Base-by-base conservation (phyloP, 1,140 invertebrate genomes). In the Leptopilina boulardi region DNA sequence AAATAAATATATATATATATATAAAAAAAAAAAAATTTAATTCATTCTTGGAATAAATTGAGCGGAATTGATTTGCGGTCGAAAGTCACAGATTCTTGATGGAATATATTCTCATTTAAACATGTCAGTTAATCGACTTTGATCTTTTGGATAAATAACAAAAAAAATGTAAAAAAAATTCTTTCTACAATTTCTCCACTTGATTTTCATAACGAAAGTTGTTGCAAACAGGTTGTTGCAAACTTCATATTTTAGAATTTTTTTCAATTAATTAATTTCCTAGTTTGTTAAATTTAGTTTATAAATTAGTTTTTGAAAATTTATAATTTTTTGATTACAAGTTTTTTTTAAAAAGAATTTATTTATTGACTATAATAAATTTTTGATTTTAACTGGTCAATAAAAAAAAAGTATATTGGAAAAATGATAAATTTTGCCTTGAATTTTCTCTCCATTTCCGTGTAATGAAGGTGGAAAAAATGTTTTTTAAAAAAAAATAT, bases 41-140 rank as follows among this genome's bases (percentile, higher is more conserved):
- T n/a, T 70, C 70, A 30, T 47, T 66, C 42, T 47, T 44, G 21
- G 15, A 21, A 38, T 30, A 9, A 21, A 11, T 30, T 41, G 4
- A 42, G 54, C n/a, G 42, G 4, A 77, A 81, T 75, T 66, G 66
- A 74, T 77, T 79, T 30, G 59, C 59, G 59, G 59, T 34, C 21
- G 26, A 66, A 66, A 66, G 59, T 59, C 56, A 21, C 54, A 21
- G 56, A 15, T 59, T 21, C 19, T 6, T 23, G 54, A 59, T 13
- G 21, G 26, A n/a, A n/a, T n/a, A 26, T 30, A 26, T 30, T n/a
- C 15, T 30, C 10, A 66, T 13, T 10, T 30, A 30, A 11, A n/a
- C 59, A 30, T 26, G 23, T 30, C n/a, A 66, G 15, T n/a, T 30
- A 15, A 3, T 26, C 59, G n/a, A 23, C 8, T n/a, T n/a, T 11